Evolutionary conservation across 2,888 invertebrate genomes (phyloP), one percentile per base, ranked within the genome.

Genomic region (Melieria omissa): DNA sequence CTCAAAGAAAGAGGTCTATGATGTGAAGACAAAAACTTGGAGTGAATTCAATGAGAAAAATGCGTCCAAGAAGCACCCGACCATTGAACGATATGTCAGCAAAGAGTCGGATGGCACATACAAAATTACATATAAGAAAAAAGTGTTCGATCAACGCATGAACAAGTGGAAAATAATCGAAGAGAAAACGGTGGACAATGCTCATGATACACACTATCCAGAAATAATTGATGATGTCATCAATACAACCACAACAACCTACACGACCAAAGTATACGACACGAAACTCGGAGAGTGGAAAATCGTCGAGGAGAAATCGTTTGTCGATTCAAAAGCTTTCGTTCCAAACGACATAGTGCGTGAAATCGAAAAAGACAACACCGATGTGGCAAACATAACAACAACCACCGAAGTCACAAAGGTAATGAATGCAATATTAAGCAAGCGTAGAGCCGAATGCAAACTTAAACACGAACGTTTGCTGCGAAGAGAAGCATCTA

Each of bases 121-220:
- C 16, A 86, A 86, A 72, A 83, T 87, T 10, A 87, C 85, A 8
- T 87, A 87, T 72, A 87, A 87, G 76, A 86, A 86, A 74, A 87
- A 87, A 80, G 82, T 87, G 66, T 87, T 83, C 77, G 87, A 87
- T 79, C 82, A 82, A 68, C 82, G 82, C 72, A 84, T 83, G 74
- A 86, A 86, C 77, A 83, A 82, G 75, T 87, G 87, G 87, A 86
- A 84, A 74, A 84, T 89, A 61, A 85, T 88, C 72, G 89, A 90
- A 77, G 89, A 90, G 77, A 89, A 88, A 81, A 87, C 88, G 8
- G 88, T 89, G 70, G 88, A 88, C 76, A 88, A 88, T 78, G 80
- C 80, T 73, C 78, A 80, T 76, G 83, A 86, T 78, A 80, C 78
- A 75, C 82, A 82, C 78, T 84, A 86, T 77, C 86, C 87, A 71